A percentile compares a stretch with the other conserved stretches of the same genome.
phyloP scores from a whole-genome alignment of 37 sponge, comb jelly and placozoan genomes.

The Cladorhizidae sp. region DNA sequence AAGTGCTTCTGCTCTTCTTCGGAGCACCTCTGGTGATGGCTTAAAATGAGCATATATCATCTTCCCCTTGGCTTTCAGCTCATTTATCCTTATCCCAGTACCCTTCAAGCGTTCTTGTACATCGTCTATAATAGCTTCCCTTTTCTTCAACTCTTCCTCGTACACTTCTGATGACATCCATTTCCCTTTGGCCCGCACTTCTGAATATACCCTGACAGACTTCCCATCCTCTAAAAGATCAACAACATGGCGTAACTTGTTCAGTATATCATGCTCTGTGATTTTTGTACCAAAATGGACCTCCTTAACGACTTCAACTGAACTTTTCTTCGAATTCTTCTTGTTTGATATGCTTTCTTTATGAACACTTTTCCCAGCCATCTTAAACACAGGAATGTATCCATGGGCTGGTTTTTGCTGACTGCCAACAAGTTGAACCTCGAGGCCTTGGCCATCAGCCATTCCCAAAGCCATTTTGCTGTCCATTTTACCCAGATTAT shows the following conservation, averaged over 20 bases:
- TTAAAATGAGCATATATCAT: too few relatives aligned
- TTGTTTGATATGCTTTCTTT: conserved; percentile 24
- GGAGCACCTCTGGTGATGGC: too few relatives aligned
- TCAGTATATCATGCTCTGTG: conserved; percentile 44
- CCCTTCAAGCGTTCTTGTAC: conserved; percentile 9
- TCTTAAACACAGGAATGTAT: conserved; percentile 26
- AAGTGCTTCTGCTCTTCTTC: too few relatives aligned
- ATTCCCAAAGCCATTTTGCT: conserved; percentile 32
- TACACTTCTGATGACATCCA: not conserved
- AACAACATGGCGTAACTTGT: conserved; percentile 24
- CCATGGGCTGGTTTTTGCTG: not conserved
- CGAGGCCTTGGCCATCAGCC: conserved; percentile 30
- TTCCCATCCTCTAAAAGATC: conserved; percentile 27
- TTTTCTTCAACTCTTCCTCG: conserved; percentile 9
- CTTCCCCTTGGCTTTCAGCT: too few relatives aligned
- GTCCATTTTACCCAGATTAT: conserved; percentile 59
- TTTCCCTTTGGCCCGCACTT: not conserved
- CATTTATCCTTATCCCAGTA: not conserved
- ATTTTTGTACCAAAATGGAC: conserved; percentile 45
- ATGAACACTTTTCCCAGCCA: conserved; percentile 22
- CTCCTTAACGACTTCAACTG: conserved; percentile 37
- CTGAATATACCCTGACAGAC: conserved; percentile 6
- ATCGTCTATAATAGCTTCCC: conserved; percentile 5
- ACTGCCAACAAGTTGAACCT: conserved; percentile 20
- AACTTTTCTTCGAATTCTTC: conserved; percentile 34